phyloP scores from a whole-genome alignment of 2,888 invertebrate species.

The Brenthis ino region DNA sequence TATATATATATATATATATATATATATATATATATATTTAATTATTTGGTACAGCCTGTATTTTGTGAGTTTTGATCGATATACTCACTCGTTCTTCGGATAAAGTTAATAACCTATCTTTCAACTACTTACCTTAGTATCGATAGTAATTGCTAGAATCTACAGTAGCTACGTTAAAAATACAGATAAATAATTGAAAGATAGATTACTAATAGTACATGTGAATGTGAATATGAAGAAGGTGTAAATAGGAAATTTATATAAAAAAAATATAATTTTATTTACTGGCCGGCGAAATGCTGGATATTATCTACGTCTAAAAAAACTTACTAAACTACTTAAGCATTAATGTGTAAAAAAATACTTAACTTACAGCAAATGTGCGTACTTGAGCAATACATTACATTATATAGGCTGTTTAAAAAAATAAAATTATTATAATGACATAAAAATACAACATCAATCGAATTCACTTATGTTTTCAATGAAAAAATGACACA shows the following conservation, averaged over 20 bases:
- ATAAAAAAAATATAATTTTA: slow-evolving; percentile 40
- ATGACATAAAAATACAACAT: not conserved
- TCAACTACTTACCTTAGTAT: no score
- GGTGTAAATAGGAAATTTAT: slow-evolving; percentile 38
- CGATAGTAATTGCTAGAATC: no score
- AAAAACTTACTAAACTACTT: slow-evolving; percentile 1
- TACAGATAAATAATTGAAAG: not conserved
- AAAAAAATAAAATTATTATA: slow-evolving; percentile 3
- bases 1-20: no score
- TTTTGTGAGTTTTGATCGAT: no score
- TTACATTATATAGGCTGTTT: slow-evolving; percentile 7
- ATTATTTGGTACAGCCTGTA: no score
- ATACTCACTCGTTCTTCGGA: no score
- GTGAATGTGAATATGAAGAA: not conserved
- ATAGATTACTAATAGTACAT: not conserved
- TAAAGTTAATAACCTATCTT: no score
- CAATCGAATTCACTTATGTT: not conserved
- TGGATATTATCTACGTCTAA: slow-evolving; percentile 23
- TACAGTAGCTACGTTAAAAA: no score
- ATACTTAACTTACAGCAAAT: slow-evolving; percentile 1
- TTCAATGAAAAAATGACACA: no score
- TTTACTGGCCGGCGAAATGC: slow-evolving; percentile 72
- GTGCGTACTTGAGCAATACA: slow-evolving; percentile 15
- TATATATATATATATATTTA: no score
- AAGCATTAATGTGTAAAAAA: not conserved